Evolutionary conservation across 2,888 invertebrate genomes (phyloP), one percentile per base, ranked within the genome.

Genomic region (Parnassius mnemosyne): DNA sequence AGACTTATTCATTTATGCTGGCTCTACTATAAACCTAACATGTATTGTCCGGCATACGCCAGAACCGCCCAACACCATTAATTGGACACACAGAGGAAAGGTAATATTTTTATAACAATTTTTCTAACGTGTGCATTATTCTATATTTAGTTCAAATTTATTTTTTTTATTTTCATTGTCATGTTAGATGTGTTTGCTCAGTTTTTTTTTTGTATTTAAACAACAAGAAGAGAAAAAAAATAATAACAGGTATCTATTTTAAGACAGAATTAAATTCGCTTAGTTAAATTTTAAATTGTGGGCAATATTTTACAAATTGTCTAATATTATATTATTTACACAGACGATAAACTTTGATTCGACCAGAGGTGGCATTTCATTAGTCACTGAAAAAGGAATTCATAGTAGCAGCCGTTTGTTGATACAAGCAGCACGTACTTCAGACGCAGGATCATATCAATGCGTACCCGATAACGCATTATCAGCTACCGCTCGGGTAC

Each of bases 261-360:
- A 5, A 25, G 7, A 25, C 25, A 25, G 3, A 25, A 25, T 25
- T 25, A 25, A 25, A 25, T 25, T 25, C 3, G 5, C 16, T 16
- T 16, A 1, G 16, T 16, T 16, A 16, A 16, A 16, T 16, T 16
- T 16, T 16, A 25, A 25, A 25, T 25, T 25, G 5, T 7, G 25
- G 7, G 25, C 5, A 5, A 25, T 0, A 25, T 25, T 25, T 25
- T 25, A 25, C 2, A 25, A 25, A 25, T 25, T 25, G 7, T 25
- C 2, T 16, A 3, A 25, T 25, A 5, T 25, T 25, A 41, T 53
- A 34, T 2, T 34, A 16, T 44, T 54, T 20, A 1, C 54, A 69
- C 92, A 96, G 94, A 94, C 95, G 78, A 97, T 97, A 92, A 97
- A 96, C 92, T 97, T 97, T 85, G 97, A 97, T 87, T 97, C 97